phyloP scores from a whole-genome alignment of 2,888 invertebrate genomes.

The Leptopilina myrica region DNA sequence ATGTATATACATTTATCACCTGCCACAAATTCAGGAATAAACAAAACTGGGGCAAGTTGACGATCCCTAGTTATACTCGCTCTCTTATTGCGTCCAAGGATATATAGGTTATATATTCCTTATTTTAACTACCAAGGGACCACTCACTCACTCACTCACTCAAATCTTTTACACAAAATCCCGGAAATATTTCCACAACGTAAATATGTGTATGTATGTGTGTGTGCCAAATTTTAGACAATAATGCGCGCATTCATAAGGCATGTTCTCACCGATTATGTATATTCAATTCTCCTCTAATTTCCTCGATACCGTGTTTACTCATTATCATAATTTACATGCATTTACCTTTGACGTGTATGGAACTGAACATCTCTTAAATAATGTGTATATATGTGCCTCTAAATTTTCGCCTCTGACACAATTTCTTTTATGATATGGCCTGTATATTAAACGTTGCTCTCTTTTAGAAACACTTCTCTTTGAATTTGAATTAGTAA shows the following conservation, averaged over 20 bases:
- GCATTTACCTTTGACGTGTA: not conserved
- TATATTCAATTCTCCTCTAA: not conserved
- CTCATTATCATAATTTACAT: constrained; percentile 6
- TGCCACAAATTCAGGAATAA: constrained; percentile 18
- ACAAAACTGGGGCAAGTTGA: constrained; percentile 29
- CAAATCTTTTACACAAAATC: not conserved
- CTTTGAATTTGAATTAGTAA: no score
- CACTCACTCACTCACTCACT: constrained; percentile 6
- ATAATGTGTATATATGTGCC: no score
- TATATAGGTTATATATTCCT: constrained; percentile 7
- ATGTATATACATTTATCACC: constrained; percentile 34
- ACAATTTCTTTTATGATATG: no score
- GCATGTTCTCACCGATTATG: constrained; percentile 1
- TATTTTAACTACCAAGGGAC: not conserved
- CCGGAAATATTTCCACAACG: not conserved
- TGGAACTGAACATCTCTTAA: not conserved
- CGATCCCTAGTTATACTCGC: not conserved
- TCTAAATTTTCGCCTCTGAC: no score
- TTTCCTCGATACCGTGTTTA: not conserved
- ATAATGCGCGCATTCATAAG: not conserved
- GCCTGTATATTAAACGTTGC: no score
- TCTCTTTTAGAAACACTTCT: no score
- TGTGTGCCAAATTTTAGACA: constrained; percentile 7
- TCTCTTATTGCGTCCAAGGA: not conserved
- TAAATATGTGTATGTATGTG: no score